A percentile compares a stretch with the other conserved stretches of the same genome.
Evolutionary conservation across 2,888 invertebrate genomes (phyloP).

Genomic region (Stegophylla sp.): DNA sequence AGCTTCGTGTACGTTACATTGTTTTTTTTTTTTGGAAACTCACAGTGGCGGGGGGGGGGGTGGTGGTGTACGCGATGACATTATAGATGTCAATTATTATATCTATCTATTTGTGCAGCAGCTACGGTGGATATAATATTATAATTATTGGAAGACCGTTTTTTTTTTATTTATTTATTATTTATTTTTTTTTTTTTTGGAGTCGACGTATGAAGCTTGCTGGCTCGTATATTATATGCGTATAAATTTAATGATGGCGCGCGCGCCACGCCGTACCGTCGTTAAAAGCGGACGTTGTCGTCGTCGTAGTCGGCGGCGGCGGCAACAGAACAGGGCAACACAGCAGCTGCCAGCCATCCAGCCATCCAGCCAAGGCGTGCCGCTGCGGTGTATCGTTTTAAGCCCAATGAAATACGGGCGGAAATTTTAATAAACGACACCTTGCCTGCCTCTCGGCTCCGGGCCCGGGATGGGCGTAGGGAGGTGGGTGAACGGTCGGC

Average conservation of each 20-base stretch:
- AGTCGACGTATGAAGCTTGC: too few species aligned
- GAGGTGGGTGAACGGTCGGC: neutral
- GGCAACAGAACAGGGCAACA: neutral
- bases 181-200: too few species aligned
- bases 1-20: too few species aligned
- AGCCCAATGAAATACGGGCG: constrained; percentile 45
- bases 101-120: constrained; percentile 17
- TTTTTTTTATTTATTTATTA: too few species aligned
- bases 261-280: constrained; percentile 20
- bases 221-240: neutral
- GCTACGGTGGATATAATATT: neutral
- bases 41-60: neutral
- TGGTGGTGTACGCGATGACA: too few species aligned
- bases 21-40: neutral
- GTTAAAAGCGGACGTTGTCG: constrained; percentile 64
- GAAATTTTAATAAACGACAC: constrained; percentile 57
- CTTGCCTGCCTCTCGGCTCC: constrained; percentile 14
- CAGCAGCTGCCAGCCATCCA: neutral
- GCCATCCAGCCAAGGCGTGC: constrained; percentile 61
- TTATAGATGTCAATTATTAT: constrained; percentile 20
- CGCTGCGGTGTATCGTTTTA: constrained; percentile 62
- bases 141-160: constrained; percentile 41
- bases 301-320: constrained; percentile 64
- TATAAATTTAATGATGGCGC: constrained; percentile 35
- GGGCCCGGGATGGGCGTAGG: neutral